Evolutionary conservation across 2,113 vertebrate species (phyloP).

Genomic region (Grammomys dolichurus): DNA sequence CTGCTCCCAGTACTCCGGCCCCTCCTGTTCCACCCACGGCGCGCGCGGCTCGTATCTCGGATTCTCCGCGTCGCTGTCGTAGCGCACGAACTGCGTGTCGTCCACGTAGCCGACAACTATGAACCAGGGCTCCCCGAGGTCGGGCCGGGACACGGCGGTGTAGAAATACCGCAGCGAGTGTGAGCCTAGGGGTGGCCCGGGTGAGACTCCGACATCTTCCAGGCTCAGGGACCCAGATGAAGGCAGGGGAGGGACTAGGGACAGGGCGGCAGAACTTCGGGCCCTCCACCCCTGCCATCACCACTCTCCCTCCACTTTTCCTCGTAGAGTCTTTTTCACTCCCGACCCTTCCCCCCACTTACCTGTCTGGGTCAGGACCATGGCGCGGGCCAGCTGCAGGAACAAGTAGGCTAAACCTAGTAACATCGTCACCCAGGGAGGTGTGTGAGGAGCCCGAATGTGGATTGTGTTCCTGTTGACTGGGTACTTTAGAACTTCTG

Average conservation of each 20-base stretch:
- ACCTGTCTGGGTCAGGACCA: neutral
- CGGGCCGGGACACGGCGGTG: neutral
- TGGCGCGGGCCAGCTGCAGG: neutral
- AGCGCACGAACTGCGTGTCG: constrained; percentile 14
- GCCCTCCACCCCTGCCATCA: neutral
- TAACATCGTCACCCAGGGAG: fast-evolving
- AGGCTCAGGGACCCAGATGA: too few relatives aligned
- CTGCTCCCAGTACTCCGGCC: neutral
- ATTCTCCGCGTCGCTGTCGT: constrained; percentile 27
- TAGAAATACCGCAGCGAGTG: neutral
- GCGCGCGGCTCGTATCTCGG: neutral
- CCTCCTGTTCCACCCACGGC: constrained; percentile 31
- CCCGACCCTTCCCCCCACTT: neutral
- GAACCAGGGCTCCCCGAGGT: neutral
- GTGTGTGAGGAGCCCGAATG: neutral
- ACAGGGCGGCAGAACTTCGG: neutral
- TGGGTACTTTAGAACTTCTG: fast-evolving
- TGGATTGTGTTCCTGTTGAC: fast-evolving
- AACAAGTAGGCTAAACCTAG: fast-evolving
- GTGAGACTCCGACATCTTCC: neutral
- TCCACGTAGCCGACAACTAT: constrained; percentile 32
- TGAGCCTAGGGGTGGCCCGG: too few relatives aligned
- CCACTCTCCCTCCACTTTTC: too few relatives aligned
- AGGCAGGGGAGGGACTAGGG: neutral
- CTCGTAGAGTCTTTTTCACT: fast-evolving